Evolutionary conservation across 2,113 vertebrate genomes (phyloP).

Genomic region (Bettongia penicillata): DNA sequence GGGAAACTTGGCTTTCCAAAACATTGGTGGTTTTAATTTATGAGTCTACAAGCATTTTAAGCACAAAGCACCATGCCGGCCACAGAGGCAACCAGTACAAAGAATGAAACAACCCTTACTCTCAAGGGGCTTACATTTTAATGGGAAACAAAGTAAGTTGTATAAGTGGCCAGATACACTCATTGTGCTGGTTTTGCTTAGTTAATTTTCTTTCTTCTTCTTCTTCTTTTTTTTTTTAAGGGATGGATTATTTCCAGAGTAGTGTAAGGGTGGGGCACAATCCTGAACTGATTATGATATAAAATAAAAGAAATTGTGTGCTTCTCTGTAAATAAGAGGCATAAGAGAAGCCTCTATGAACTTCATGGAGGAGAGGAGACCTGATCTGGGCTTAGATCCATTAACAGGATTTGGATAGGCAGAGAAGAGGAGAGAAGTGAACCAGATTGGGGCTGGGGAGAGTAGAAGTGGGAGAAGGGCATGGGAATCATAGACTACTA

Average conservation of each 20-base stretch:
- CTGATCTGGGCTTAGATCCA: not conserved
- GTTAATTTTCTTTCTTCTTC: not conserved
- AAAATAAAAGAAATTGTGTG: not conserved
- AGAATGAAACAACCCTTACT: not conserved
- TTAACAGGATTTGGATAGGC: not conserved
- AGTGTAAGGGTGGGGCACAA: not conserved
- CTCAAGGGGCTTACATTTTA: not conserved
- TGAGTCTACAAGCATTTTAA: not conserved
- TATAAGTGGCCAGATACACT: not conserved
- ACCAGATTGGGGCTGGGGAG: not conserved
- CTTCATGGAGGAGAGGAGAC: not conserved
- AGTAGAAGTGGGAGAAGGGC: not conserved
- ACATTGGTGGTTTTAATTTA: not conserved
- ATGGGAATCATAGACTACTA: not conserved
- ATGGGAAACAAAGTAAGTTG: not conserved
- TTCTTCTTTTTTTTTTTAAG: not conserved
- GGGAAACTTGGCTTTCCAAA: not conserved
- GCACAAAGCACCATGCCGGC: not conserved
- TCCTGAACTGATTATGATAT: not conserved
- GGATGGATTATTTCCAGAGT: not conserved
- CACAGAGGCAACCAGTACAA: not conserved
- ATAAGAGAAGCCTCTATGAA: not conserved
- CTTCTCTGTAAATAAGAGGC: not conserved
- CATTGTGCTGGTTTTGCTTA: not conserved
- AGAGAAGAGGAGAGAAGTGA: not conserved